Evolutionary conservation across 2,888 invertebrate species (phyloP), one percentile per base, ranked within the genome.

Genomic region (Drosophila rellima): DNA sequence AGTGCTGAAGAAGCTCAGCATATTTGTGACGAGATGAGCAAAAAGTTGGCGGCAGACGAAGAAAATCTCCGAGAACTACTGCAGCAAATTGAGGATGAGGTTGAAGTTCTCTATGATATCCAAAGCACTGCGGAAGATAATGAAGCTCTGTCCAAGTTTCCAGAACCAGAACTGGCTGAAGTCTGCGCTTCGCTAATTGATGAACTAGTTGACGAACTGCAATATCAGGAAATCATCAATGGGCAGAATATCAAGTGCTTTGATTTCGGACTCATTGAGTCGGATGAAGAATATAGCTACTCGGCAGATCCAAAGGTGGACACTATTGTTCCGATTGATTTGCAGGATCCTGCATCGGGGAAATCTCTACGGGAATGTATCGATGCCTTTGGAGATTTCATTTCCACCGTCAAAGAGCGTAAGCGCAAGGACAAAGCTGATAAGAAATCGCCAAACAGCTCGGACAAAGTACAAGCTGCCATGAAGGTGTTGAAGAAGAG

Each of bases 201-300:
- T n/a, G 80, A 82, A 0, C 23, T 89, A 0, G 71, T 88, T n/a
- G 76, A 70, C 8, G 74, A 80, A 4, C 15, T 70, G 47, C 78
- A 57, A 15, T 72, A 55, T 40, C 65, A 60, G n/a, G 70, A 50
- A 26, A 23, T 29, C 3, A 72, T 52, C 29, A 51, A 35, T 8
- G 48, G 29, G 2, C 8, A 61, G 17, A 77, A 74, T 13, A 55
- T 79, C 0, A 83, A 76, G 31, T 70, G 65, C 33, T 82, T 78
- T 40, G 69, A 82, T 11, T 86, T 91, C 31, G 80, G 76, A 0
- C 56, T 60, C 3, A 79, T 85, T 15, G 88, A 86, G 52, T 85
- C 84, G 3, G 84, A 86, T 44, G 89, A 90, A 1, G 90, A 90
- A 29, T 76, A 70, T 18, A 87, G 76, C 26, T 88, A 81, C 33